phyloP scores from a whole-genome alignment of 2,888 invertebrate species.

The Melinopterus prodromus region DNA sequence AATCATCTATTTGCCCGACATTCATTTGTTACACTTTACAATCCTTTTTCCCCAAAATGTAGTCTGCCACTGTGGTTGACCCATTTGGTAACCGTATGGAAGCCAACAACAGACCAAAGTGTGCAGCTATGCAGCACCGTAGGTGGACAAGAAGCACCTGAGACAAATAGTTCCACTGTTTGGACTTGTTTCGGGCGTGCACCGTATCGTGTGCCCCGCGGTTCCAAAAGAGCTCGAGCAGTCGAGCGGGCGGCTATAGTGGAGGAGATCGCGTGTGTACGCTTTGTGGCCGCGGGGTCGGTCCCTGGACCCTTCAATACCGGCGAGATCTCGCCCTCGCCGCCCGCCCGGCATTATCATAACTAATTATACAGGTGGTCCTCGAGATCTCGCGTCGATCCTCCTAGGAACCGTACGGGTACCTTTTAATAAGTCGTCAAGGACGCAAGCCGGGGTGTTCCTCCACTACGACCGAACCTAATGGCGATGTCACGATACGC shows the following conservation, averaged over 20 bases:
- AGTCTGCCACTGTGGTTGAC: too few relatives aligned
- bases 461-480: background rate
- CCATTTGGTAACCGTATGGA: too few relatives aligned
- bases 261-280: conserved; percentile 52
- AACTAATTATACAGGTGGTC: conserved; percentile 61
- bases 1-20: too few relatives aligned
- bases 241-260: conserved; percentile 9
- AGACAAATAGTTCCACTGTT: too few relatives aligned
- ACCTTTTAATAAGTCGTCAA: conserved; percentile 19
- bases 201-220: too few relatives aligned
- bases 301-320: conserved; percentile 54
- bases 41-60: too few relatives aligned
- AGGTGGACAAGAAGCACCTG: too few relatives aligned
- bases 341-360: conserved; percentile 60
- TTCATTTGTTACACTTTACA: too few relatives aligned
- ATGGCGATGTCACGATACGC: background rate
- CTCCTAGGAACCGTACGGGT: conserved; percentile 5
- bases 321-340: conserved; percentile 56
- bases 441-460: background rate
- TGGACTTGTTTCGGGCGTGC: too few relatives aligned
- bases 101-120: too few relatives aligned
- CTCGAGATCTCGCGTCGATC: conserved; percentile 22
- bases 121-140: too few relatives aligned
- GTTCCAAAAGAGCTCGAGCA: conserved; percentile 5
- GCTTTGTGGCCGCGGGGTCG: conserved; percentile 46